Evolutionary conservation across 1,140 invertebrate species (phyloP).

Genomic region (Armadillidium nasatum): DNA sequence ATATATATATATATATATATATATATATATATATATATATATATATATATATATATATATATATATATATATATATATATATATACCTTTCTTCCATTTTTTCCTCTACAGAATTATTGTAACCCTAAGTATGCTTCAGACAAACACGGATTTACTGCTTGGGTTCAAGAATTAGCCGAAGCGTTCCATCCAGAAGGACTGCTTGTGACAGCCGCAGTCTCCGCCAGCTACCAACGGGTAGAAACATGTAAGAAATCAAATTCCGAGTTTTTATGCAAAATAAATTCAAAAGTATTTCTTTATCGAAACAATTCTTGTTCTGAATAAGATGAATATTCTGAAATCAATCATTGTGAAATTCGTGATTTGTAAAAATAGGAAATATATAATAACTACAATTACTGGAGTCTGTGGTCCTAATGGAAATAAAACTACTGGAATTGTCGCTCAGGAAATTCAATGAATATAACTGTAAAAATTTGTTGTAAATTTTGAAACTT

Average conservation of each 20-base stretch:
- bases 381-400: too few species aligned
- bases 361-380: not conserved
- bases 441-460: not conserved
- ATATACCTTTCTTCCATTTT: conserved; percentile 2
- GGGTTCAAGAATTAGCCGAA: conserved; percentile 47
- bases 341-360: not conserved
- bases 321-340: too few species aligned
- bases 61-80: not conserved
- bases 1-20: not conserved
- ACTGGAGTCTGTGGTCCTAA: too few species aligned
- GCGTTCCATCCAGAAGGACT: conserved; percentile 51
- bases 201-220: conserved; percentile 74
- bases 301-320: too few species aligned
- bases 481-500: not conserved
- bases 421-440: too few species aligned
- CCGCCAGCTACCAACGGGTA: conserved; percentile 69
- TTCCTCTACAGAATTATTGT: conserved; percentile 33
- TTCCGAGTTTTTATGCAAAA: not conserved
- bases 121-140: conserved; percentile 74
- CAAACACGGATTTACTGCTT: conserved; percentile 57
- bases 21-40: conserved; percentile 7
- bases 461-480: not conserved
- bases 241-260: not conserved
- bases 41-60: conserved; percentile 3
- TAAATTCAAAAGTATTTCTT: not conserved